Conservation (phyloP, 2,113 vertebrate species). For the Equus przewalskii region DNA sequence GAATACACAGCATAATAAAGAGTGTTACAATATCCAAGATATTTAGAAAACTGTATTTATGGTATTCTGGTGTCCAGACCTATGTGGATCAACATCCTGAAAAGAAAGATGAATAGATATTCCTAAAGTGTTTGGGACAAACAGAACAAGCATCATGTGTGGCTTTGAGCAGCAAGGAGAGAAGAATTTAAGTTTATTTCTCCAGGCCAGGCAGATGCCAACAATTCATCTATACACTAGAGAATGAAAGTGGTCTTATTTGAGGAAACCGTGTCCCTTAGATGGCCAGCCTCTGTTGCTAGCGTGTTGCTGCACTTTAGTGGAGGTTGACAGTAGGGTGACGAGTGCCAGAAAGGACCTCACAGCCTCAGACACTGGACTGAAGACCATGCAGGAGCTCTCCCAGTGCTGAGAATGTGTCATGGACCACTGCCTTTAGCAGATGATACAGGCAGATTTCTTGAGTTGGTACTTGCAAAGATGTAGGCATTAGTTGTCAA, state of each 20-base stretch:
- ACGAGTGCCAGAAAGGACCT: neutral
- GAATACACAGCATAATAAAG: neutral
- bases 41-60: neutral
- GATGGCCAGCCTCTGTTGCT: neutral
- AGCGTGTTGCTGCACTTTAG: neutral
- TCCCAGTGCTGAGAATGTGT: neutral
- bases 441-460: neutral
- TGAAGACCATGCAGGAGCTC: neutral
- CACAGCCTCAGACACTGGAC: neutral
- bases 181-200: neutral
- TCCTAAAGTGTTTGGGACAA: neutral
- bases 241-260: slow-evolving; percentile 28
- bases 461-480: neutral
- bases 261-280: neutral
- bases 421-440: neutral
- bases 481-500: neutral
- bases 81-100: neutral
- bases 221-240: neutral
- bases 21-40: neutral
- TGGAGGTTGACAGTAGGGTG: neutral
- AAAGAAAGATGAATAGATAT: slow-evolving; percentile 5
- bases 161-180: neutral
- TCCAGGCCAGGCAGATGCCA: neutral
- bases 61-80: neutral
- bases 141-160: neutral